Percentiles rank a stretch among this genome's conserved stretches.
phyloP scores from a whole-genome alignment of 2,113 vertebrate genomes.

The Acrocephalus arundinaceus region DNA sequence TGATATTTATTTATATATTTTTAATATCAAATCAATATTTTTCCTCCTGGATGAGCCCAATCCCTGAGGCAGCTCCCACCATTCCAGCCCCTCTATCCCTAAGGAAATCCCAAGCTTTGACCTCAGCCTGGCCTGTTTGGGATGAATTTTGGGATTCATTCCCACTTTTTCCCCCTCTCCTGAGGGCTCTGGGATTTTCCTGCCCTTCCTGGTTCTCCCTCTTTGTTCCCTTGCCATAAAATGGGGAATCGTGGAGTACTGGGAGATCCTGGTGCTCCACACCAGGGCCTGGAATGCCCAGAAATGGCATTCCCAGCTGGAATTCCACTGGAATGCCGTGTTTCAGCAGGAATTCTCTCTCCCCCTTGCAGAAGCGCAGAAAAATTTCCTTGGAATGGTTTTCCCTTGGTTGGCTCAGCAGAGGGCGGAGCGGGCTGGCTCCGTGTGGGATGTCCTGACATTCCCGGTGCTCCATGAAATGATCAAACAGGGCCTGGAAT shows the following conservation, averaged over 20 bases:
- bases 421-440: background rate
- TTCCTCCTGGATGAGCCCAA: background rate
- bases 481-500: too few species aligned
- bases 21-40: background rate
- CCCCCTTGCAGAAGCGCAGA: too few species aligned
- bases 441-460: too few species aligned
- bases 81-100: background rate
- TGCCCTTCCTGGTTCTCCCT: accelerated
- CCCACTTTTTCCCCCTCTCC: background rate
- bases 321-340: too few species aligned
- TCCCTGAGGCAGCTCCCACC: background rate
- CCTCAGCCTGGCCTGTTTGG: too few species aligned
- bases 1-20: background rate
- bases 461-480: too few species aligned
- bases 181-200: background rate
- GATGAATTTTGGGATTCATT: accelerated
- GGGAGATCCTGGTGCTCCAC: background rate
- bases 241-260: too few species aligned
- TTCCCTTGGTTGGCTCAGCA: too few species aligned
- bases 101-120: background rate
- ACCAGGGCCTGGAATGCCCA: accelerated
- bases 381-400: too few species aligned
- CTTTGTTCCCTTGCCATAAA: background rate
- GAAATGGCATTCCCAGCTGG: background rate
- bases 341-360: too few species aligned